Conservation (phyloP, 1,140 invertebrate species). For the Drosophila malerkotliana region DNA sequence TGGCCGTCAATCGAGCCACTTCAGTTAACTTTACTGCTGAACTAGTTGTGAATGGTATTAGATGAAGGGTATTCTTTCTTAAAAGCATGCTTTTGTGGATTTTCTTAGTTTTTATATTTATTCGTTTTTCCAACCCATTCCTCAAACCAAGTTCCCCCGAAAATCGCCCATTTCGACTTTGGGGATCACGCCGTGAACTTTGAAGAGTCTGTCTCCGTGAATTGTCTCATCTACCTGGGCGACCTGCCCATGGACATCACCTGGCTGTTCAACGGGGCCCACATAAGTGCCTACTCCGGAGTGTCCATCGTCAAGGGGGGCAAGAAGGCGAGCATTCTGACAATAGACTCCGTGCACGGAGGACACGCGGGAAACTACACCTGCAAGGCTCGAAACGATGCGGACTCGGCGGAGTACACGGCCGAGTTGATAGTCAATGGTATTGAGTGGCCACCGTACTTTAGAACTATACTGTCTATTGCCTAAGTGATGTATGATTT, state of each 20-base stretch:
- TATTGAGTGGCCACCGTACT: conserved; percentile 73
- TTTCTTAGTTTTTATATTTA: conserved; percentile 20
- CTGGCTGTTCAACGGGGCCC: conserved; percentile 90
- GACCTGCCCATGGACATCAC: conserved; percentile 91
- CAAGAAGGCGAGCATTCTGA: conserved; percentile 88
- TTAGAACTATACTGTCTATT: background rate
- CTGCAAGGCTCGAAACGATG: conserved; percentile 90
- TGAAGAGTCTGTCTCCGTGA: conserved; percentile 89
- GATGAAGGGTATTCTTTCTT: background rate
- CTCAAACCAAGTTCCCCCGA: conserved; percentile 86
- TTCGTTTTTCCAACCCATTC: background rate
- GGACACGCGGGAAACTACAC: conserved; percentile 89
- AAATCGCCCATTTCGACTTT: conserved; percentile 89
- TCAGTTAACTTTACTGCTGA: conserved; percentile 88
- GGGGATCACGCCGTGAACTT: conserved; percentile 88
- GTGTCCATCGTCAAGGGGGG: conserved; percentile 82
- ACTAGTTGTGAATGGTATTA: conserved; percentile 87
- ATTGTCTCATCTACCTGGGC: conserved; percentile 93
- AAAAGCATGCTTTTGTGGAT: background rate
- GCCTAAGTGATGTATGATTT: conserved; percentile 19
- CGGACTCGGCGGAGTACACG: conserved; percentile 88
- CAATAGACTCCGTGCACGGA: conserved; percentile 89
- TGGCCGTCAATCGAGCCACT: conserved; percentile 90
- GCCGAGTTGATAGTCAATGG: conserved; percentile 90
- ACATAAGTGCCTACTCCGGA: conserved; percentile 65